Percentiles rank a stretch among this genome's conserved stretches.
Conservation (phyloP, 2,888 invertebrate genomes). For the Eilema depressum region DNA sequence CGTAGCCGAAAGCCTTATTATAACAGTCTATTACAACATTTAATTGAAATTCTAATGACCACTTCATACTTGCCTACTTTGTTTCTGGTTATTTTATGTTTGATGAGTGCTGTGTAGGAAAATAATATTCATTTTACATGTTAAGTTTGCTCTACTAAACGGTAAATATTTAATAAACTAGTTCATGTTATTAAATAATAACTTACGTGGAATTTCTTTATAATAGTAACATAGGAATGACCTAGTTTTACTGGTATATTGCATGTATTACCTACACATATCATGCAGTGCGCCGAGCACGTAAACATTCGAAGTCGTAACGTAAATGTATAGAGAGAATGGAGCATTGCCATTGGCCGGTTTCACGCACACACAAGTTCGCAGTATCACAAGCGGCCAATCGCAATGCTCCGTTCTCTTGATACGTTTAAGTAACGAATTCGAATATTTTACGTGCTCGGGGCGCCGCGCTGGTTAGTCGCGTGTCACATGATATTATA, state of each 20-base stretch:
- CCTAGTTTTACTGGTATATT: neutral
- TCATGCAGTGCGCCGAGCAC: too few relatives aligned
- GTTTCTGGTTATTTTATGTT: slow-evolving; percentile 24
- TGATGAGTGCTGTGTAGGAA: slow-evolving; percentile 13
- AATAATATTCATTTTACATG: slow-evolving; percentile 3
- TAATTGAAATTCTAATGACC: slow-evolving; percentile 40
- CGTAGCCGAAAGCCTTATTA: slow-evolving; percentile 34
- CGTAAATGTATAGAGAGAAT: too few relatives aligned
- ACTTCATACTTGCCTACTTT: slow-evolving; percentile 7
- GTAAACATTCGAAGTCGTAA: too few relatives aligned
- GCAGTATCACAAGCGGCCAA: too few relatives aligned
- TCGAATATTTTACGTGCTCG: too few relatives aligned
- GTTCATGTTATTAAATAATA: neutral
- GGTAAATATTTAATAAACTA: neutral
- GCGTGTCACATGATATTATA: neutral
- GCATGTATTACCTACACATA: neutral
- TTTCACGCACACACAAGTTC: too few relatives aligned
- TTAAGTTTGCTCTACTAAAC: neutral
- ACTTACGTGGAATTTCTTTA: neutral
- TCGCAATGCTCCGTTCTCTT: too few relatives aligned
- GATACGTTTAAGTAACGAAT: too few relatives aligned
- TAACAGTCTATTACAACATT: slow-evolving; percentile 1
- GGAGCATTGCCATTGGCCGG: too few relatives aligned
- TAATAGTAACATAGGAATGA: neutral
- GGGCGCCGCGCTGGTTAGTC: too few relatives aligned